phyloP scores from a whole-genome alignment of 2,113 vertebrate species.

The Etheostoma cragini region DNA sequence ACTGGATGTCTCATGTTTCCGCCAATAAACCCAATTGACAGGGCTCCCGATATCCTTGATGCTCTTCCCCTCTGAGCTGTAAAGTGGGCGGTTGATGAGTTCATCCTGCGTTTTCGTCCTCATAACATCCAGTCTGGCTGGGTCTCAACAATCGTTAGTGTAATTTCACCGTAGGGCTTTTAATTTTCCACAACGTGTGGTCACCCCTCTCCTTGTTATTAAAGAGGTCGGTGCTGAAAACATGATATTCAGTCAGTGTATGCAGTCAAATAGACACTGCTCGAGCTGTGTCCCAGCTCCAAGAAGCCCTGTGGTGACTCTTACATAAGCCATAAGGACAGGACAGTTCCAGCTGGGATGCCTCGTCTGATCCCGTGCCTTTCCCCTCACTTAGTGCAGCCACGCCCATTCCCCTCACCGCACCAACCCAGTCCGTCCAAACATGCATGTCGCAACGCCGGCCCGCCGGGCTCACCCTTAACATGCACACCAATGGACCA shows the following conservation, averaged over 20 bases:
- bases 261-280: constrained; percentile 1
- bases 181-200: not conserved
- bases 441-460: constrained; percentile 68
- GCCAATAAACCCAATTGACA: constrained; percentile 7
- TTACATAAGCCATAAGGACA: constrained; percentile 30
- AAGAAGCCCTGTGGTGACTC: constrained; percentile 28
- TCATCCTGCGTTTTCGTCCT: constrained; percentile 25
- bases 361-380: constrained; percentile 63
- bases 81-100: not conserved
- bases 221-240: not conserved
- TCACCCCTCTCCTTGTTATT: not conserved
- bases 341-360: constrained; percentile 36
- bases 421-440: constrained; percentile 34
- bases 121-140: constrained; percentile 6
- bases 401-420: constrained; percentile 42
- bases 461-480: constrained; percentile 47
- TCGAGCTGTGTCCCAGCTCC: constrained; percentile 10
- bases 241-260: not conserved
- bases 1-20: constrained; percentile 11
- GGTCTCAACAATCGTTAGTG: constrained; percentile 5
- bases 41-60: not conserved
- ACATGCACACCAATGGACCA: constrained; percentile 60
- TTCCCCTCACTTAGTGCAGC: constrained; percentile 51
- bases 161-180: constrained; percentile 1
- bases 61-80: not conserved